These are phyloP conservation scores for Nyctibius grandis DNA, from an alignment of 2,797 vertebrate species.

Conservation along the genomic window DNA sequence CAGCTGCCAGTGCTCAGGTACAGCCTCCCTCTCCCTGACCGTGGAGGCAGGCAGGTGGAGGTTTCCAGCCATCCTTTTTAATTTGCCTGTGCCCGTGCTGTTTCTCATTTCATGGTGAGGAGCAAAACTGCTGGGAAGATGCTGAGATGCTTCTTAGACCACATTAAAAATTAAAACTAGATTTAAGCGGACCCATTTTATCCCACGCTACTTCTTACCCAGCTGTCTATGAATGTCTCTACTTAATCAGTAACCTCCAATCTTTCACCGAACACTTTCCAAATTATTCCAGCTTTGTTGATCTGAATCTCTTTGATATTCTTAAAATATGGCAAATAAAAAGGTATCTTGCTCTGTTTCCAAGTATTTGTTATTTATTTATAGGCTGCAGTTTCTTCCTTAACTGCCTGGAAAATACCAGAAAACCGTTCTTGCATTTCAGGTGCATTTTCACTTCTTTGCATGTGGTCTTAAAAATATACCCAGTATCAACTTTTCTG, in stretches of 20 bases:
- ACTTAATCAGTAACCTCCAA: background rate
- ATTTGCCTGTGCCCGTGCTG: background rate
- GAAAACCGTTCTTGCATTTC: background rate
- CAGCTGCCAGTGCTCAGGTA: background rate
- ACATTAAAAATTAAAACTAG: background rate
- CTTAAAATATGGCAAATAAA: background rate
- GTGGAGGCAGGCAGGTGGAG: background rate
- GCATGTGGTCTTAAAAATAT: background rate
- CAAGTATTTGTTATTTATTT: background rate
- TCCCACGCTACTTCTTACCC: background rate
- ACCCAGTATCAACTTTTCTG: background rate
- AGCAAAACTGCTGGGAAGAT: background rate
- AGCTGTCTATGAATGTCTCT: background rate
- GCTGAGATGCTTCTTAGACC: background rate
- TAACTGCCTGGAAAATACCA: background rate
- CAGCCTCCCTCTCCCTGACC: background rate
- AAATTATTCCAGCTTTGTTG: background rate
- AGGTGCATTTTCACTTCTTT: slow-evolving; percentile 8
- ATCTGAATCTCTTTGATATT: background rate
- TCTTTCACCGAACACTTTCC: background rate
- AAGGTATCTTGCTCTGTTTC: background rate
- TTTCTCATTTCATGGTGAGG: background rate
- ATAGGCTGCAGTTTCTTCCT: background rate
- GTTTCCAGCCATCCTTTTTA: background rate
- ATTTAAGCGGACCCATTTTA: background rate